Conservation (phyloP, 2,113 vertebrate genomes). For the Alaudala cheleensis region DNA sequence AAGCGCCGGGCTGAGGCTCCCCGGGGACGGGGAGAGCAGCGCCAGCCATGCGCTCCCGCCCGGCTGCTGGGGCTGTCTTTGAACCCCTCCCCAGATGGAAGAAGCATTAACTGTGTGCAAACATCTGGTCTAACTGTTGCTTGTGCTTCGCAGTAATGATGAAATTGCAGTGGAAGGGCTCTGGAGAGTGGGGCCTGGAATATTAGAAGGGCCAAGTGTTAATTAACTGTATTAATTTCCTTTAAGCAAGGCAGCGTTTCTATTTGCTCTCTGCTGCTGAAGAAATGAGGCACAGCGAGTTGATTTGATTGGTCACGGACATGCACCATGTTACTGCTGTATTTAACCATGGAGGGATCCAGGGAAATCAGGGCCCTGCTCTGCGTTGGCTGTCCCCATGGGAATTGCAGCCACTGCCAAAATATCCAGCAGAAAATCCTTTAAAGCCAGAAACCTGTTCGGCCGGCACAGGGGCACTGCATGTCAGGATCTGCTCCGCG, state of each 20-base stretch:
- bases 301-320: not conserved
- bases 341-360: not conserved
- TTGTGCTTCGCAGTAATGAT: not conserved
- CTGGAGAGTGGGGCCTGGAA: not conserved
- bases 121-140: constrained; percentile 51
- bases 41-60: not conserved
- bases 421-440: not conserved
- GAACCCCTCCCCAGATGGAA: not conserved
- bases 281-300: not conserved
- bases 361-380: not conserved
- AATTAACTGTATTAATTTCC: constrained; percentile 2
- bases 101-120: not conserved
- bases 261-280: not conserved
- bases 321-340: not conserved
- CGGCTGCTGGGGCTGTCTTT: not conserved
- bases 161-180: not conserved
- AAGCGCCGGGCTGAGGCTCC: constrained; percentile 1
- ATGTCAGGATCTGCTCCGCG: not conserved
- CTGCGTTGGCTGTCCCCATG: fast-evolving
- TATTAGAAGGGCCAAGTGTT: not conserved
- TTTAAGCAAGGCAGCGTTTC: not conserved
- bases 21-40: not conserved
- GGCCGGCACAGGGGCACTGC: not conserved
- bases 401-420: not conserved
- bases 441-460: constrained; percentile 7